Percentiles rank a stretch among this genome's conserved stretches.
phyloP scores from a whole-genome alignment of 1,140 invertebrate species.

The Drosophila kikkawai region DNA sequence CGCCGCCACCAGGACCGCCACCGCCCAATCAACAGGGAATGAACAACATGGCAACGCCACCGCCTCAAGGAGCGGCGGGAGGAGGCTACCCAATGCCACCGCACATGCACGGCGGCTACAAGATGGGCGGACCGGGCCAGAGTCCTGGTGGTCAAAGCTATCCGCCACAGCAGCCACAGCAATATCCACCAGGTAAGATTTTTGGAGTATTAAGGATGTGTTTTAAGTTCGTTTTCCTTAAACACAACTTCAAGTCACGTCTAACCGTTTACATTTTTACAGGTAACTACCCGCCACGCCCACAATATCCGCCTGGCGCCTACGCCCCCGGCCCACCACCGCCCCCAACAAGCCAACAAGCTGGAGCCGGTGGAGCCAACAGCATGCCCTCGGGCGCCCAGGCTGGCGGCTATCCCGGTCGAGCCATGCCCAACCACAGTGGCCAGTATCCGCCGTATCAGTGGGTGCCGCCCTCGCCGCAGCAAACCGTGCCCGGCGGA shows the following conservation, averaged over 20 bases:
- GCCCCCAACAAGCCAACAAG: constrained; percentile 72
- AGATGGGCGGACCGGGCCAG: constrained; percentile 76
- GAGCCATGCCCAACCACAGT: constrained; percentile 86
- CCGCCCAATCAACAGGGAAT: constrained; percentile 84
- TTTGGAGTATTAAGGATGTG: neutral
- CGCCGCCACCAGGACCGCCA: constrained; percentile 85
- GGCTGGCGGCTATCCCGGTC: constrained; percentile 85
- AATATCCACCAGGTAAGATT: constrained; percentile 86
- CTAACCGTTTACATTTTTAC: neutral
- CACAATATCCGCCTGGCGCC: constrained; percentile 86
- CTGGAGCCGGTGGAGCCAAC: constrained; percentile 68
- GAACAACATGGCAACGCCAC: constrained; percentile 85
- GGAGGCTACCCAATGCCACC: constrained; percentile 79
- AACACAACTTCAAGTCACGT: neutral
- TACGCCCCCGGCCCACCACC: constrained; percentile 84
- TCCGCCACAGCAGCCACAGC: constrained; percentile 87
- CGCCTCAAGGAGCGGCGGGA: constrained; percentile 67
- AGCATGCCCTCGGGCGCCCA: constrained; percentile 84
- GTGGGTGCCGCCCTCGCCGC: constrained; percentile 84
- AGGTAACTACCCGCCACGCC: constrained; percentile 87
- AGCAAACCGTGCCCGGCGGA: constrained; percentile 71
- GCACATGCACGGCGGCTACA: constrained; percentile 83
- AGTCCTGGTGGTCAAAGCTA: constrained; percentile 85
- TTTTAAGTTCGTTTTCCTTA: neutral
- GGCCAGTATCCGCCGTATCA: constrained; percentile 86